These are phyloP conservation scores for Poicephalus gulielmi DNA, from an alignment of 2,113 vertebrate species.

Conservation along the genomic window DNA sequence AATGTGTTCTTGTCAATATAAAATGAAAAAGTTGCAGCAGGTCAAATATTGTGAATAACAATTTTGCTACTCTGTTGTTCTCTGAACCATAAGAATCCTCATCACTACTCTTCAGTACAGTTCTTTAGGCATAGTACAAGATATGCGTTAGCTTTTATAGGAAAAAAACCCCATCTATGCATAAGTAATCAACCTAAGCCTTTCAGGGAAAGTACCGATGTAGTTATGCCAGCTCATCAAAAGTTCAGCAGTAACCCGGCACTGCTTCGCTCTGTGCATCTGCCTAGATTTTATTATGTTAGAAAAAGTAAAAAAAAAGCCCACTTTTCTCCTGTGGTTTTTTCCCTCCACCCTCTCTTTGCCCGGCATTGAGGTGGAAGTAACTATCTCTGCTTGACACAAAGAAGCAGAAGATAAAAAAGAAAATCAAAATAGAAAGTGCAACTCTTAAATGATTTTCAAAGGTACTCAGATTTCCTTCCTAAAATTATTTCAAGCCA, in stretches of 20 bases:
- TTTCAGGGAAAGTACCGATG: not conserved
- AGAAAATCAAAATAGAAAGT: slow-evolving; percentile 8
- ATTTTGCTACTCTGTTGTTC: not conserved
- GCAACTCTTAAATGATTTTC: not conserved
- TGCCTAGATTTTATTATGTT: not conserved
- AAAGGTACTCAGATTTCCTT: not conserved
- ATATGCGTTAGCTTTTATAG: not conserved
- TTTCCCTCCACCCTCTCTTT: not conserved
- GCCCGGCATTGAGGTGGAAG: slow-evolving; percentile 16
- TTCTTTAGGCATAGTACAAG: not conserved
- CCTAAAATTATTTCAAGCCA: not conserved
- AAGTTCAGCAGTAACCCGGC: not conserved
- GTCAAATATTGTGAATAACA: not conserved
- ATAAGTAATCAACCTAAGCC: not conserved
- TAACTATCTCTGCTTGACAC: not conserved
- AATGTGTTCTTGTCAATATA: not conserved
- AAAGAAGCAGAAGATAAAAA: slow-evolving; percentile 8
- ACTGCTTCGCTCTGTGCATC: not conserved
- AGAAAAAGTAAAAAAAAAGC: not conserved
- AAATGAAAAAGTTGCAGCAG: not conserved
- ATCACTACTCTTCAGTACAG: not conserved
- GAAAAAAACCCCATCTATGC: not conserved
- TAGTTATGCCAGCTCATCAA: not conserved
- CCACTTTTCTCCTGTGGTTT: not conserved
- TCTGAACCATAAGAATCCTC: not conserved